phyloP scores from a whole-genome alignment of 2,797 vertebrate species.

The Octomys mimax region DNA sequence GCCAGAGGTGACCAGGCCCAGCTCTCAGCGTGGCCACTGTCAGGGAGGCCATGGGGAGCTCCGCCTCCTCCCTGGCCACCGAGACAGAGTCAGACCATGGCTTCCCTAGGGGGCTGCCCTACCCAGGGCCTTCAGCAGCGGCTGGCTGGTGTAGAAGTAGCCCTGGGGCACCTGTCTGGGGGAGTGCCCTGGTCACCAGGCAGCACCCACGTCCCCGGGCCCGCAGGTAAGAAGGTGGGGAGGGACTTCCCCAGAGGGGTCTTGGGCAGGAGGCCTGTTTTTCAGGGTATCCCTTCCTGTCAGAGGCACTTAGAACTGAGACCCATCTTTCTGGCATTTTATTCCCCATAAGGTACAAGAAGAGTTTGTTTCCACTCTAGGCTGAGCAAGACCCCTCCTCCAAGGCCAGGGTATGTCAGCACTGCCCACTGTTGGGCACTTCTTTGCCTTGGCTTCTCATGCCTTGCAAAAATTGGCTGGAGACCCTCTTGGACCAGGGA shows the following conservation, averaged over 20 bases:
- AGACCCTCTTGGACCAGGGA: background rate
- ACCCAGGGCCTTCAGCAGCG: conserved; percentile 92
- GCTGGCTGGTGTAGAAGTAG: conserved; percentile 96
- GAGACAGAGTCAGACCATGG: conserved; percentile 98
- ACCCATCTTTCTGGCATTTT: background rate
- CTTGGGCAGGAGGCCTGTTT: background rate
- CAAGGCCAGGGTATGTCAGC: background rate
- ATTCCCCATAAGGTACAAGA: background rate
- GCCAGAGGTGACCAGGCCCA: conserved; percentile 88
- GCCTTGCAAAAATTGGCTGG: background rate
- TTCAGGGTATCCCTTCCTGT: background rate
- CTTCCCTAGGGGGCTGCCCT: conserved; percentile 92
- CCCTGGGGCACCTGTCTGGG: conserved; percentile 95
- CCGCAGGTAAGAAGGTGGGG: conserved; percentile 94
- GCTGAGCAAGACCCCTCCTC: background rate
- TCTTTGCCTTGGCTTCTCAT: background rate
- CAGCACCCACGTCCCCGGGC: conserved; percentile 94
- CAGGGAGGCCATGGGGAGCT: conserved; percentile 96
- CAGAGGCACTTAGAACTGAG: background rate
- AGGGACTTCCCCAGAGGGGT: background rate
- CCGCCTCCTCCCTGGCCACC: conserved; percentile 96
- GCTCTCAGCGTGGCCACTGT: conserved; percentile 81
- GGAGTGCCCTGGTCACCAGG: conserved; percentile 94
- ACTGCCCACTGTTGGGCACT: background rate
- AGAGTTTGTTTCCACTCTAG: background rate